Conservation (phyloP, 2,113 vertebrate genomes). For the Crypturellus undulatus region DNA sequence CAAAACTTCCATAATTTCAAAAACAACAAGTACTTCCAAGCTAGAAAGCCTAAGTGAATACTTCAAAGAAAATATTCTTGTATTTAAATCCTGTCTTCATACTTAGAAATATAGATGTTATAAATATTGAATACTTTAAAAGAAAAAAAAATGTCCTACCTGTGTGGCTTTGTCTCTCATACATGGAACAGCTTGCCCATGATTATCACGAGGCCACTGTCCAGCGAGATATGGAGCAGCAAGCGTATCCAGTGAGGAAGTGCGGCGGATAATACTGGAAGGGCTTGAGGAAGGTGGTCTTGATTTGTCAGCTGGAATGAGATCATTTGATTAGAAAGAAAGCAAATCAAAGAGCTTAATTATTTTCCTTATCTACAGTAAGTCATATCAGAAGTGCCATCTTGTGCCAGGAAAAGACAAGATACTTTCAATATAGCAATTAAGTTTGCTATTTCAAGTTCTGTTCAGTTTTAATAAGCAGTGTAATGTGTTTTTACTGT, state of each 20-base stretch:
- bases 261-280: conserved; percentile 87
- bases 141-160: conserved; percentile 76
- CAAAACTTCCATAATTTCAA: background rate
- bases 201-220: conserved; percentile 96
- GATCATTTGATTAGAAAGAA: conserved; percentile 18
- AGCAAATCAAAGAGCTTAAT: background rate
- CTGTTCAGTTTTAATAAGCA: background rate
- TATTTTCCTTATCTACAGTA: background rate
- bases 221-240: conserved; percentile 93
- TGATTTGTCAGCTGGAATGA: conserved; percentile 77
- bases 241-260: conserved; percentile 89
- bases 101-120: too few relatives aligned
- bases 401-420: background rate
- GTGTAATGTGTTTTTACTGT: background rate
- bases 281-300: conserved; percentile 79
- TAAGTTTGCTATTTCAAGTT: background rate
- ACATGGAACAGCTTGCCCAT: conserved; percentile 87
- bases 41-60: background rate
- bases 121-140: background rate
- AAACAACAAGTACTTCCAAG: background rate
- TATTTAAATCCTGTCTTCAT: background rate
- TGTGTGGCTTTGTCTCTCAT: conserved; percentile 98
- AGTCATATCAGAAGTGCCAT: background rate
- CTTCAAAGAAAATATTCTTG: background rate
- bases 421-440: background rate